Percentiles rank a stretch among this genome's conserved stretches.
phyloP scores from a whole-genome alignment of 2,888 invertebrate species.

The Lacanobia oleracea region DNA sequence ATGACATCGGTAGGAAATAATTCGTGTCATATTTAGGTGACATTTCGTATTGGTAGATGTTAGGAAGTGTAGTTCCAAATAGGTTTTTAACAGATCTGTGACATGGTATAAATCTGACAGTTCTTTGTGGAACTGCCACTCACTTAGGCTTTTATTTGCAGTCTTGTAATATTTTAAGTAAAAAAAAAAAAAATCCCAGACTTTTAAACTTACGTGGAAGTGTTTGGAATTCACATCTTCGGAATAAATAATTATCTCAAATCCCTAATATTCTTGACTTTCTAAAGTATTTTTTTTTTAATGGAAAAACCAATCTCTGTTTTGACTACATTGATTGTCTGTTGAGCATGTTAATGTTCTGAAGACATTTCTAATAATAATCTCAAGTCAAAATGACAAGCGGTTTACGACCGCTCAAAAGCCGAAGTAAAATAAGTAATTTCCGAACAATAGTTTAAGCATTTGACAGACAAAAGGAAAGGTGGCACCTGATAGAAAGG shows the following conservation, averaged over 20 bases:
- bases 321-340: not conserved
- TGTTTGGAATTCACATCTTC: too few species aligned
- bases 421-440: slow-evolving; percentile 36
- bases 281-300: not conserved
- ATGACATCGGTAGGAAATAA: slow-evolving; percentile 7
- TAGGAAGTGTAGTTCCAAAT: not conserved
- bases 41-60: not conserved
- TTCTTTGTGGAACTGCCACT: too few species aligned
- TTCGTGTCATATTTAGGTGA: too few species aligned
- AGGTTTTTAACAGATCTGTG: not conserved
- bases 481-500: slow-evolving; percentile 46
- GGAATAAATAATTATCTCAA: too few species aligned
- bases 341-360: not conserved
- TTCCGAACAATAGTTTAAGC: slow-evolving; percentile 35
- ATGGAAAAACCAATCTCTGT: not conserved
- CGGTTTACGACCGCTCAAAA: slow-evolving; percentile 22
- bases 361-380: slow-evolving; percentile 8
- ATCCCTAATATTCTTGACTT: not conserved
- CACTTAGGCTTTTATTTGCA: not conserved
- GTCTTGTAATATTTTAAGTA: not conserved
- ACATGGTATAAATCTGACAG: not conserved
- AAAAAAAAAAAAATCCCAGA: too few species aligned
- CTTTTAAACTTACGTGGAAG: too few species aligned
- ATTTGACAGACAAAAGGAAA: slow-evolving; percentile 47
- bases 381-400: not conserved